These are phyloP conservation scores for Megaleporinus macrocephalus DNA, from an alignment of 2,113 vertebrate genomes.

Conservation along the genomic window DNA sequence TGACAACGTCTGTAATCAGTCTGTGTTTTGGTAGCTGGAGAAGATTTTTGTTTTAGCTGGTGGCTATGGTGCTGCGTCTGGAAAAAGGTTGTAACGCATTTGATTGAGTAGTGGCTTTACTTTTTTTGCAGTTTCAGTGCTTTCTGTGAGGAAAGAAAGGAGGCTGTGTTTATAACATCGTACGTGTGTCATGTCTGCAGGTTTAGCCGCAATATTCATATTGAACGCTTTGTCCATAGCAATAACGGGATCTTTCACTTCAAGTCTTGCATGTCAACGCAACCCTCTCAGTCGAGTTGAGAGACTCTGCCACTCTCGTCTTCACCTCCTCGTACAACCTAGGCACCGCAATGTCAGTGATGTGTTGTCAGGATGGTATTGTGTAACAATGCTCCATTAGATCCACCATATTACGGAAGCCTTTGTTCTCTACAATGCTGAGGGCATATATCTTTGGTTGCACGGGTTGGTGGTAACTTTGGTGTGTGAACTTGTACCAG, in stretches of 20 bases:
- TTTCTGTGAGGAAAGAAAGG: too few species aligned
- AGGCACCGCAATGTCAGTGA: constrained; percentile 18
- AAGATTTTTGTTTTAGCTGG: too few species aligned
- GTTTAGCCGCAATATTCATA: background rate
- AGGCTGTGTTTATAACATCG: background rate
- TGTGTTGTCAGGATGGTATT: constrained; percentile 31
- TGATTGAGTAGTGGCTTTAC: too few species aligned
- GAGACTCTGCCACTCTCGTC: background rate
- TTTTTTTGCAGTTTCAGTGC: too few species aligned
- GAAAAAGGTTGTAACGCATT: too few species aligned
- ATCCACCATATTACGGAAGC: constrained; percentile 31
- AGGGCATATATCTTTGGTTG: background rate
- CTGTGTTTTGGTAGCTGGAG: constrained; percentile 21
- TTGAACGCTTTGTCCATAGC: too few species aligned
- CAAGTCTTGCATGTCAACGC: too few species aligned
- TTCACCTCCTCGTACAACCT: constrained; percentile 17
- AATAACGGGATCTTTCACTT: too few species aligned
- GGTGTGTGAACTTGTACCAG: too few species aligned
- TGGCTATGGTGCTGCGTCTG: too few species aligned
- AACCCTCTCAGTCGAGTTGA: too few species aligned
- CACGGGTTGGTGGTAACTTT: too few species aligned
- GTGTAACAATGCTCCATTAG: constrained; percentile 24
- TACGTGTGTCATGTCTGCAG: background rate
- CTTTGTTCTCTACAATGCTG: constrained; percentile 14
- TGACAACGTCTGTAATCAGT: constrained; percentile 36